Percentiles rank a stretch among this genome's conserved stretches.
phyloP scores from a whole-genome alignment of 2,888 invertebrate genomes.

The Caenorhabditis sp. region DNA sequence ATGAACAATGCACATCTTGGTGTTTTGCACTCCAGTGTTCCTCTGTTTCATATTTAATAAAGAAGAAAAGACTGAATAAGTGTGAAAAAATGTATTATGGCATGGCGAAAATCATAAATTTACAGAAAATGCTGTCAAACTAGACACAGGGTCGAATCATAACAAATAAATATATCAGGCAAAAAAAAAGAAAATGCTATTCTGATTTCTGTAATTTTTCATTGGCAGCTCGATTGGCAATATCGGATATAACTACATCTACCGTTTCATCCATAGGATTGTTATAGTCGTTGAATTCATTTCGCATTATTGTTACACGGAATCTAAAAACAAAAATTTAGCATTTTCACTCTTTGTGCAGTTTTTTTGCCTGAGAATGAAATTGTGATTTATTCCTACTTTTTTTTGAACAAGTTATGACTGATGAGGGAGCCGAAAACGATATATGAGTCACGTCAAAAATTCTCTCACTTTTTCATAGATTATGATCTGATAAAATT shows the following conservation, averaged over 20 bases:
- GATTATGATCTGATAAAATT: too few species aligned
- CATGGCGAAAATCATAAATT: not conserved
- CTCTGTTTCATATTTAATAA: too few species aligned
- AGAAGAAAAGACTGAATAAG: not conserved
- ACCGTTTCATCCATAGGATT: slow-evolving; percentile 68
- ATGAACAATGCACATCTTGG: too few species aligned
- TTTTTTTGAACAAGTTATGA: too few species aligned
- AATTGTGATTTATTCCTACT: too few species aligned
- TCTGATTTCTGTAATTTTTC: slow-evolving; percentile 26
- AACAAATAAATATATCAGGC: not conserved
- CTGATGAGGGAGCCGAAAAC: too few species aligned
- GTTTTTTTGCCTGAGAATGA: too few species aligned
- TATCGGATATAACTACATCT: slow-evolving; percentile 48
- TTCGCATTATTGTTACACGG: slow-evolving; percentile 65
- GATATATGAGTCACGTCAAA: too few species aligned
- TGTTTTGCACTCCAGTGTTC: too few species aligned
- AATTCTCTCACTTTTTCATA: too few species aligned
- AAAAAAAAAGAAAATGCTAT: not conserved
- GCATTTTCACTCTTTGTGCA: too few species aligned
- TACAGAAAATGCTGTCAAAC: not conserved
- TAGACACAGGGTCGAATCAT: not conserved
- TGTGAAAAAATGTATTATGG: not conserved
- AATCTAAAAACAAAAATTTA: slow-evolving; percentile 54
- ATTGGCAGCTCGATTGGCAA: slow-evolving; percentile 44
- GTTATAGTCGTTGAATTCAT: slow-evolving; percentile 64